A percentile compares a stretch with the other conserved stretches of the same genome.
Evolutionary conservation across 1,140 invertebrate species (phyloP).

Genomic region (Planococcus citri): DNA sequence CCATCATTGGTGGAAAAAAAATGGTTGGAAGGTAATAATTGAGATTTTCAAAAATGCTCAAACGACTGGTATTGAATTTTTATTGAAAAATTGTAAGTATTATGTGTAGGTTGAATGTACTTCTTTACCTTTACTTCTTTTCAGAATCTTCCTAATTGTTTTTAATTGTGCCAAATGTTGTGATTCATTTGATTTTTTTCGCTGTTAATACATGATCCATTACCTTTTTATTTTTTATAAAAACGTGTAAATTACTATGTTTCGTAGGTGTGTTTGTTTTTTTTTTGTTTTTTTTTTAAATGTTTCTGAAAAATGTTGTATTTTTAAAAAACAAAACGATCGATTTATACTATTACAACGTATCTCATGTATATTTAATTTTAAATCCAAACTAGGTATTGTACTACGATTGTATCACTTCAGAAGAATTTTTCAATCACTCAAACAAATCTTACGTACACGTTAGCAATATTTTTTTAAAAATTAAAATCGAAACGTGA

Average conservation of each 20-base stretch:
- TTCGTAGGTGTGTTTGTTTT: neutral
- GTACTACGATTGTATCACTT: too few species aligned
- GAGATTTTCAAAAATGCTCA: too few species aligned
- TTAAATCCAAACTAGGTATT: too few species aligned
- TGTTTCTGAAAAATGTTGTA: neutral
- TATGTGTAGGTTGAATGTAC: neutral
- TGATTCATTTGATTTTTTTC: neutral
- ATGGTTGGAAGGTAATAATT: too few species aligned
- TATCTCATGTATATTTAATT: neutral
- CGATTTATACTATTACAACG: neutral
- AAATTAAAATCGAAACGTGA: too few species aligned
- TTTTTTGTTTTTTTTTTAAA: neutral
- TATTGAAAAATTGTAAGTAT: neutral
- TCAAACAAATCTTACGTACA: too few species aligned
- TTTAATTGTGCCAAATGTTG: neutral
- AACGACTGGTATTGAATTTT: neutral
- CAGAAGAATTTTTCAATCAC: too few species aligned
- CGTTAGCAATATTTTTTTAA: too few species aligned
- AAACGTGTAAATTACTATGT: neutral
- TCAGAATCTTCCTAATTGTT: neutral
- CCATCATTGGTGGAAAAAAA: too few species aligned
- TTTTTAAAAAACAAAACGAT: neutral
- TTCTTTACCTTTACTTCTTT: neutral
- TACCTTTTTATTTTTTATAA: constrained; percentile 8
- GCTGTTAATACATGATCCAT: neutral